Evolutionary conservation across 2,888 invertebrate genomes (phyloP).

Genomic region (Aspidapion aeneum): DNA sequence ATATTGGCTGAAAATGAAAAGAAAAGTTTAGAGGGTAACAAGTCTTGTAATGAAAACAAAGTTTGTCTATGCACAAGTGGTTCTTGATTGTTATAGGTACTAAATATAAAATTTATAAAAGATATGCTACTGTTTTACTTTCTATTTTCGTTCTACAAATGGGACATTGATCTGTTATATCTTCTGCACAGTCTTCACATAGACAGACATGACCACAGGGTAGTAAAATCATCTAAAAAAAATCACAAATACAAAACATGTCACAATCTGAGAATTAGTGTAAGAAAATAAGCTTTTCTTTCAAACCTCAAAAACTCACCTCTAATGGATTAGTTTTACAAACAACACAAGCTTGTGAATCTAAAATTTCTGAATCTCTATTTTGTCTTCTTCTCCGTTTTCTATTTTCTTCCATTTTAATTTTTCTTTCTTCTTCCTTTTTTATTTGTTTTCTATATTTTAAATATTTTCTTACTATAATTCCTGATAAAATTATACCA

Average conservation of each 20-base stretch:
- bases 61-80: no score
- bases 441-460: constrained; percentile 51
- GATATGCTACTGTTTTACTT: constrained; percentile 72
- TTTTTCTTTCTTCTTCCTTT: constrained; percentile 57
- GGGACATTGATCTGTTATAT: constrained; percentile 70
- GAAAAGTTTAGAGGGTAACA: no score
- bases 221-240: constrained; percentile 69
- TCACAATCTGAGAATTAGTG: constrained; percentile 5
- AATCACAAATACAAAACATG: constrained; percentile 19
- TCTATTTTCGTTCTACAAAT: constrained; percentile 71
- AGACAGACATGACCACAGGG: constrained; percentile 90
- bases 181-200: constrained; percentile 78
- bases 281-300: no score
- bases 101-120: constrained; percentile 52
- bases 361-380: constrained; percentile 57
- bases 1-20: constrained; percentile 56
- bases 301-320: no score
- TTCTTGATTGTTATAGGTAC: no score
- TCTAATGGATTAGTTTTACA: constrained; percentile 83
- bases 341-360: constrained; percentile 78
- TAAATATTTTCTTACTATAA: constrained; percentile 51
- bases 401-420: constrained; percentile 62
- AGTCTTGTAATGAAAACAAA: no score
- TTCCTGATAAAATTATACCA: constrained; percentile 52
- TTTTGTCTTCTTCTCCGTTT: constrained; percentile 62